These are phyloP conservation scores for Polyploca ridens DNA, from an alignment of 2,888 invertebrate genomes.

Conservation along the genomic window DNA sequence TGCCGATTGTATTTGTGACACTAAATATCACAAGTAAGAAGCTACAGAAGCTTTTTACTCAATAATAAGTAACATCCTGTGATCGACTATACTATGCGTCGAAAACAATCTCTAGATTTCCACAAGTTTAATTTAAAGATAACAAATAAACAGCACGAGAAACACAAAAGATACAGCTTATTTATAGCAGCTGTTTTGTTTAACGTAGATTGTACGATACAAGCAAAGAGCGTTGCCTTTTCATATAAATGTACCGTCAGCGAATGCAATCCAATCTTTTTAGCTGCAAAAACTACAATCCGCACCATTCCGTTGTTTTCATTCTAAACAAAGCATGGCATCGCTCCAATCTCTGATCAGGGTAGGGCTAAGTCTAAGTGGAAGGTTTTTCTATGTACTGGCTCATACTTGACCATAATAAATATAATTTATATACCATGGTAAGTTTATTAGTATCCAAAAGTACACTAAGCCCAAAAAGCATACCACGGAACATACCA, in stretches of 20 bases:
- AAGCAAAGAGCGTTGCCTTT: conserved; percentile 41
- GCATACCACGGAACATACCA: no score
- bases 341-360: conserved; percentile 22
- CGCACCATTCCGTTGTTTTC: conserved; percentile 49
- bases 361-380: not conserved
- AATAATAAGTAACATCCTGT: not conserved
- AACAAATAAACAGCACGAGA: not conserved
- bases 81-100: not conserved
- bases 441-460: no score
- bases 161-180: conserved; percentile 2
- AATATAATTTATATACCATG: no score
- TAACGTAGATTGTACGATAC: not conserved
- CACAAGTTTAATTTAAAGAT: not conserved
- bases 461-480: no score
- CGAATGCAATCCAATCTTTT: conserved; percentile 59
- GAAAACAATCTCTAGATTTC: not conserved
- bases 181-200: conserved; percentile 6
- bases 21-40: not conserved
- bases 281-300: conserved; percentile 51
- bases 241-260: conserved; percentile 53
- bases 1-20: no score
- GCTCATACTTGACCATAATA: no score
- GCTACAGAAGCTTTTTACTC: not conserved
- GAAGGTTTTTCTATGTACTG: no score
- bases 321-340: conserved; percentile 49